Conservation (phyloP, 2,113 vertebrate species). For the Periophthalmus modestus region DNA sequence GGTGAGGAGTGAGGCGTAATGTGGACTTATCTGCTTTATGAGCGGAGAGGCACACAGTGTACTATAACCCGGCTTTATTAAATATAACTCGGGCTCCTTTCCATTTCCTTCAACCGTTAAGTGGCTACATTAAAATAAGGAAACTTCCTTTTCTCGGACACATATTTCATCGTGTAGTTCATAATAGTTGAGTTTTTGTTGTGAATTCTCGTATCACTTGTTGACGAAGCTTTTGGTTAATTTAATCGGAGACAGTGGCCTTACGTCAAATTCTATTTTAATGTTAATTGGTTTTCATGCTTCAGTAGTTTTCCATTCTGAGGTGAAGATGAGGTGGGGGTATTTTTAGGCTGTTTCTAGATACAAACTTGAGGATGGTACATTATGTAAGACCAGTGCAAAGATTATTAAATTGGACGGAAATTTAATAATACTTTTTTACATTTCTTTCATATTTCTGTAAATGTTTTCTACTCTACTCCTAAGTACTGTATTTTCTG, state of each 20-base stretch:
- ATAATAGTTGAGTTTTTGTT: background rate
- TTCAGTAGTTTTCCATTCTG: background rate
- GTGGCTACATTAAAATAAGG: background rate
- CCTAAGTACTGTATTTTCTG: too few species aligned
- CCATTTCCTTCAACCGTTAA: background rate
- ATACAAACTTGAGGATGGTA: background rate
- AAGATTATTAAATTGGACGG: background rate
- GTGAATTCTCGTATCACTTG: background rate
- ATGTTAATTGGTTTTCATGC: background rate
- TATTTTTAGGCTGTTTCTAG: constrained; percentile 1
- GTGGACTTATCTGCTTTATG: constrained; percentile 39
- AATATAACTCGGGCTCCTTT: constrained; percentile 4
- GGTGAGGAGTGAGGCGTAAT: constrained; percentile 19
- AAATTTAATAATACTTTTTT: too few species aligned
- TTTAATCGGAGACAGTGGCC: background rate
- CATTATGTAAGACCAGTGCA: background rate
- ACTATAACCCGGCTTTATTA: constrained; percentile 29
- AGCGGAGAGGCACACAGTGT: constrained; percentile 14
- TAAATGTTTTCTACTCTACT: too few species aligned
- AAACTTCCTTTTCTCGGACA: background rate
- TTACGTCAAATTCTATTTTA: background rate
- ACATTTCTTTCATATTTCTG: too few species aligned
- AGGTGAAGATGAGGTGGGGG: background rate
- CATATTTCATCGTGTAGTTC: background rate
- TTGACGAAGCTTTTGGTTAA: background rate